Base-by-base conservation (phyloP, 2,113 vertebrate species). In the Rhinopomastus cyanomelas region DNA sequence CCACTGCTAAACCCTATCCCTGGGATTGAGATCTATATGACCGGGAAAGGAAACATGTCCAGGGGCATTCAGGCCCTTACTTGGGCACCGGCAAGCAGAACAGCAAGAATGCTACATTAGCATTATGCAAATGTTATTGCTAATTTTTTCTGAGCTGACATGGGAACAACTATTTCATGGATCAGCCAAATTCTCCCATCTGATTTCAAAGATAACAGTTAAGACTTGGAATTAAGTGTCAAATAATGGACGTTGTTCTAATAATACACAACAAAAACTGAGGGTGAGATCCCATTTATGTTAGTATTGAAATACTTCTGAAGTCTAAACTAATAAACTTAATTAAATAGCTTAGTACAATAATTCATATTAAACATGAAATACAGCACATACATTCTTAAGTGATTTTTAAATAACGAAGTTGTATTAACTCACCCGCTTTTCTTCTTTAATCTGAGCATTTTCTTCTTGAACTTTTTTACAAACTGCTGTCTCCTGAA, bases 401-500 rank as follows among this genome's bases (percentile, higher is more conserved):
- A 83, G 30, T 29, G 16, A 73, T 76, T 89, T 86, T 85, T 39
- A 60, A 80, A 62, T 8, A 73, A 34, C 7, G 12, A 93, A 76
- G 16, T 26, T 72, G 4, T 26, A n/a, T 67, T 56, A 76, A 76
- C 89, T 97, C 92, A 98, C 99, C 97, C 98, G 97, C 76, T 98
- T 99, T 93, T 98, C 98, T 96, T 97, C 96, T 97, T 97, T 97
- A 44, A 98, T 89, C 29, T 61, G 65, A 25, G 16, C 37, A 60
- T 97, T 98, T 88, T 98, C 98, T 93, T 98, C 97, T 86, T 81
- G 76, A 27, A 99, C 87, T 81, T 97, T 98, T 95, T 97, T 97
- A 96, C 97, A 98, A 92, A 99, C 89, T 93, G 98, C 97, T 19
- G 86, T 95, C 95, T 98, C 98, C 99, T 99, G 95, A 66, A 94